Evolutionary conservation across 1,140 invertebrate species (phyloP), one percentile per base, ranked within the genome.

Genomic region (Bombus pascuorum): DNA sequence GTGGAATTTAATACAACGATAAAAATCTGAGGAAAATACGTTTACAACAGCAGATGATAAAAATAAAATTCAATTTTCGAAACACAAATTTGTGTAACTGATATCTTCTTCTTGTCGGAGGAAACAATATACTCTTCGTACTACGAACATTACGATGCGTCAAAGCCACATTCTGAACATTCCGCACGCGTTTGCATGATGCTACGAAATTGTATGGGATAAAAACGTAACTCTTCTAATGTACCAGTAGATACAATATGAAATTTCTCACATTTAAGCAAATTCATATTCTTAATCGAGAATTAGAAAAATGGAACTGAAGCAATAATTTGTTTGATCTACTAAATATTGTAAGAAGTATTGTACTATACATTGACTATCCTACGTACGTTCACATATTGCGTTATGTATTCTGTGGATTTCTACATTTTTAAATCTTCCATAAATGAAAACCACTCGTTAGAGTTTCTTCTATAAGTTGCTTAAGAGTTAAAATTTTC

Each of bases 161-260:
- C 28, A 10, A 8, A 18, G 34, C 28, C 25, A 59, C 74, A 59
- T 76, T 44, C 57, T 59, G 59, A 10, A 22, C 22, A 76, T 68
- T 66, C 59, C 28, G 22, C n/a, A 25, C 72, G 57, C 65, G 76
- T 76, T 75, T 74, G 68, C 59, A 25, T 37, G 53, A 62, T 34
- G 37, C 57, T 53, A 47, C 65, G 81, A 87, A 84, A 88, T 88
- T 88, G 81, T 84, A 68, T 78, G 75, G 44, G 53, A 53, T 53
- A 53, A 53, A 88, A 89, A 83, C 85, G 77, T 80, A 88, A 85
- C 77, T 85, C 76, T 72, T 86, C 53, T 72, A 85, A 87, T 83
- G 77, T 59, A 22, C 37, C 79, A 39, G 18, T 34, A 18, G 81
- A 34, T 1, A 28, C 66, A 59, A 68, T 77, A 89, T 77, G 65